Conservation (phyloP, 2,113 vertebrate genomes). For the Lepus timidus region DNA sequence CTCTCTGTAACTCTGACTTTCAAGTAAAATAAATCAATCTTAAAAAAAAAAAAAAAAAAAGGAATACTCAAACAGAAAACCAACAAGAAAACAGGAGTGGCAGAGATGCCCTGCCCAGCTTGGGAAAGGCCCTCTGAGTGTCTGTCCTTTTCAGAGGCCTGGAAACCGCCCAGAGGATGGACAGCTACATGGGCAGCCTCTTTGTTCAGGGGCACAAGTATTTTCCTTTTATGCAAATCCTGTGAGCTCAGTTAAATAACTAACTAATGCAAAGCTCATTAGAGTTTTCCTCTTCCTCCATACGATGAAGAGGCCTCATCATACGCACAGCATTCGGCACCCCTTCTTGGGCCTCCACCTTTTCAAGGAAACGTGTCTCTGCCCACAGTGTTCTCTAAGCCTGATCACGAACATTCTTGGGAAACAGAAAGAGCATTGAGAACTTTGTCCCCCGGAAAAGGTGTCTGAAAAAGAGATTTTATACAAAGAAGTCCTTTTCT, state of each 20-base stretch:
- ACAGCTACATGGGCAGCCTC: constrained; percentile 11
- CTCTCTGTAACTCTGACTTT: too few relatives aligned
- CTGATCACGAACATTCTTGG: background rate
- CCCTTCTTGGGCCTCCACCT: background rate
- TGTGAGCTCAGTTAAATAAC: background rate
- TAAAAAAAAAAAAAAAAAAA: too few relatives aligned
- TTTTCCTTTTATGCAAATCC: constrained; percentile 21
- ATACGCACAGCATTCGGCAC: background rate
- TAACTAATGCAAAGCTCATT: background rate
- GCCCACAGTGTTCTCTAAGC: background rate
- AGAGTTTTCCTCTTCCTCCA: constrained; percentile 26
- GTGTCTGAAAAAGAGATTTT: background rate
- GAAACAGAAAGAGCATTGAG: background rate
- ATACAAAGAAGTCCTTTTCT: background rate
- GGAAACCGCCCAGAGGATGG: constrained; percentile 45
- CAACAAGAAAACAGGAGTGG: background rate
- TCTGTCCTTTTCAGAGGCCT: constrained; percentile 57
- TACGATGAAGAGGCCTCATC: background rate
- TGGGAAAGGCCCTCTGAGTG: constrained; percentile 52
- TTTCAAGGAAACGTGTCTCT: background rate
- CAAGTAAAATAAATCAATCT: too few relatives aligned
- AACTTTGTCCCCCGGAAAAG: constrained; percentile 19
- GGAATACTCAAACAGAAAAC: too few relatives aligned
- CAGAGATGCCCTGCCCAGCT: constrained; percentile 61
- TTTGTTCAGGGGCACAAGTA: constrained; percentile 60